A percentile compares a stretch with the other conserved stretches of the same genome.
phyloP scores from a whole-genome alignment of 2,888 invertebrate genomes.

The Nudaria mundana region DNA sequence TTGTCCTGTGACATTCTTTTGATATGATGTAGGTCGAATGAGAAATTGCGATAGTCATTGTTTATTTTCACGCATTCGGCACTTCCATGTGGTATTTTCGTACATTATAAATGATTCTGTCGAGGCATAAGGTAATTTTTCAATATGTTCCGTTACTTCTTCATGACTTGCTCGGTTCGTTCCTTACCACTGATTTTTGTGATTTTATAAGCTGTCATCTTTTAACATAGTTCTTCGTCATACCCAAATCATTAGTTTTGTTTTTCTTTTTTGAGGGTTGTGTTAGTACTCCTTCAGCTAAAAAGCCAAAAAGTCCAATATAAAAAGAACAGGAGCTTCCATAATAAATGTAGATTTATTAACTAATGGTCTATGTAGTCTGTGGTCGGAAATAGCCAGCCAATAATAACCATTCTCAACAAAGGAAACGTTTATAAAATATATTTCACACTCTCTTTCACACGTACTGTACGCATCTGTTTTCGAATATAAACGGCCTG shows the following conservation, averaged over 20 bases:
- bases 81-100: not conserved
- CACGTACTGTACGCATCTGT: conserved; percentile 32
- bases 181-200: too few relatives aligned
- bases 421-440: conserved; percentile 29
- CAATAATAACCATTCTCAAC: conserved; percentile 25
- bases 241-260: too few relatives aligned
- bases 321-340: too few relatives aligned
- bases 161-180: too few relatives aligned
- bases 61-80: conserved; percentile 7
- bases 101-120: not conserved
- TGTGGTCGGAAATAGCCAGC: conserved; percentile 16
- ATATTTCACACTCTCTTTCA: conserved; percentile 25
- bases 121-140: not conserved
- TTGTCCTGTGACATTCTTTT: conserved; percentile 60
- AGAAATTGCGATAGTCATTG: conserved; percentile 30
- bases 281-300: too few relatives aligned
- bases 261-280: too few relatives aligned
- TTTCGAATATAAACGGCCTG: conserved; percentile 47
- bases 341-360: too few relatives aligned
- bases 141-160: too few relatives aligned
- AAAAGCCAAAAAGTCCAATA: too few relatives aligned
- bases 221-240: too few relatives aligned
- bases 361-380: conserved; percentile 13
- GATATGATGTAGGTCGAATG: conserved; percentile 56
- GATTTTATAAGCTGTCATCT: too few relatives aligned